phyloP scores from a whole-genome alignment of 2,888 invertebrate species.

The Stenotaenia linearis region DNA sequence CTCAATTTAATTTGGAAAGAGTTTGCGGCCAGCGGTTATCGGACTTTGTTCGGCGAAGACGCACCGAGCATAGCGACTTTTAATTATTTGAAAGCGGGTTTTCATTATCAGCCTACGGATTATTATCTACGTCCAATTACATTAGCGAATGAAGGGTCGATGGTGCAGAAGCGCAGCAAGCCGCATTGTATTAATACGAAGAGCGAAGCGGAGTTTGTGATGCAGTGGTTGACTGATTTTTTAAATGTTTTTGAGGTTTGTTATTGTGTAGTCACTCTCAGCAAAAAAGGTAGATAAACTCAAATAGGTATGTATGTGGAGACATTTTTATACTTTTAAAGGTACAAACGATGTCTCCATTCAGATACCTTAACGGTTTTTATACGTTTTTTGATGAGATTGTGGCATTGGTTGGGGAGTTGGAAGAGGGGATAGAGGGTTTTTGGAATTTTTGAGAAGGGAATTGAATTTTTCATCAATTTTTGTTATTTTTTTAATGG shows the following conservation, averaged over 20 bases:
- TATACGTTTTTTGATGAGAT: too few relatives aligned
- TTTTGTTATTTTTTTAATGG: too few relatives aligned
- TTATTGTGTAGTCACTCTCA: too few relatives aligned
- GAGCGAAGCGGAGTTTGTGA: slow-evolving; percentile 44
- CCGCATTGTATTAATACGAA: slow-evolving; percentile 64
- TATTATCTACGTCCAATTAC: slow-evolving; percentile 73
- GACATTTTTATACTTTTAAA: too few relatives aligned
- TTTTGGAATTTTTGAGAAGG: too few relatives aligned
- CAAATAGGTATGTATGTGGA: too few relatives aligned
- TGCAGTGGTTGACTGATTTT: slow-evolving; percentile 30
- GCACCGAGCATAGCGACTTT: slow-evolving; percentile 66
- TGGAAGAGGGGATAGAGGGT: too few relatives aligned
- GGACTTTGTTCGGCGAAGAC: slow-evolving; percentile 75
- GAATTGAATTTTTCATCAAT: too few relatives aligned
- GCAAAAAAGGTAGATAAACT: too few relatives aligned
- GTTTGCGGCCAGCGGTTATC: slow-evolving; percentile 39
- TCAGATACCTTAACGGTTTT: too few relatives aligned
- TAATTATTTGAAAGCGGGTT: slow-evolving; percentile 67
- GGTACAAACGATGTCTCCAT: too few relatives aligned
- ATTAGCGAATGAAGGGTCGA: slow-evolving; percentile 59
- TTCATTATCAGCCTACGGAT: slow-evolving; percentile 67
- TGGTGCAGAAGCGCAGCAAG: slow-evolving; percentile 63
- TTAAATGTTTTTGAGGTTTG: slow-evolving; percentile 30
- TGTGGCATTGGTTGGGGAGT: too few relatives aligned
- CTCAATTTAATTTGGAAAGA: slow-evolving; percentile 39